Base-by-base conservation (phyloP, 64 coral and sea anemone genomes). In the Acropora tenuis region DNA sequence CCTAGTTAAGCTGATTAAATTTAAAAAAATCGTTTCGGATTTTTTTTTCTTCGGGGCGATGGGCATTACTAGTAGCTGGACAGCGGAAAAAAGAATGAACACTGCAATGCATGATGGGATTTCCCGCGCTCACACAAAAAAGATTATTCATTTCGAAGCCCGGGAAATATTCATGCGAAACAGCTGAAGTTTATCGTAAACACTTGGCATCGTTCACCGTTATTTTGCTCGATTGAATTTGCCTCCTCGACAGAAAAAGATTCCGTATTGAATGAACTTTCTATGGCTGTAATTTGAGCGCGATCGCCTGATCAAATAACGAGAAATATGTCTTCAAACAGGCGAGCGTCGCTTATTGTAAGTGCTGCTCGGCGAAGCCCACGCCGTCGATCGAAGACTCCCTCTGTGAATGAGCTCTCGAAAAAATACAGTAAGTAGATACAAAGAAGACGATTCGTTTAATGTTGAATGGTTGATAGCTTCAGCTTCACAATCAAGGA, bases 381-480 rank as follows among this genome's bases (percentile, higher is more conserved):
- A 47, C 75, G 89, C 58, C 84, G 90, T 19, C 77, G 95, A 78
- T 91, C 95, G 16, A 97, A 97, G 69, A 97, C 95, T 77, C 95
- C 95, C 5, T 97, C 92, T 41, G 88, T 94, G 59, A 94, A 97
- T 85, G 95, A 97, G 59, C 78, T 97, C 1, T 91, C 92, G 41
- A 97, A 91, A 71, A 97, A 97, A 88, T 91, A 9, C 10, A 97
- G 95, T 97, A 84, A 94, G 95, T 96, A 48, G 9, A 6, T 55
- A 55, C 5, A 10, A 5, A 7, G 1, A 55, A 7, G 52, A 7
- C 6, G 10, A 55, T 55, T 55, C 52, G 10, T 55, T 55, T 55
- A 7, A 55, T 55, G 52, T 30, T 30, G 30, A 30, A 30, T 30
- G 30, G 30, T 30, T 30, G 30, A 30, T 30, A 30, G 30, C 30